Evolutionary conservation across 2,888 invertebrate genomes (phyloP).

Genomic region (Andrena hattorfiana): DNA sequence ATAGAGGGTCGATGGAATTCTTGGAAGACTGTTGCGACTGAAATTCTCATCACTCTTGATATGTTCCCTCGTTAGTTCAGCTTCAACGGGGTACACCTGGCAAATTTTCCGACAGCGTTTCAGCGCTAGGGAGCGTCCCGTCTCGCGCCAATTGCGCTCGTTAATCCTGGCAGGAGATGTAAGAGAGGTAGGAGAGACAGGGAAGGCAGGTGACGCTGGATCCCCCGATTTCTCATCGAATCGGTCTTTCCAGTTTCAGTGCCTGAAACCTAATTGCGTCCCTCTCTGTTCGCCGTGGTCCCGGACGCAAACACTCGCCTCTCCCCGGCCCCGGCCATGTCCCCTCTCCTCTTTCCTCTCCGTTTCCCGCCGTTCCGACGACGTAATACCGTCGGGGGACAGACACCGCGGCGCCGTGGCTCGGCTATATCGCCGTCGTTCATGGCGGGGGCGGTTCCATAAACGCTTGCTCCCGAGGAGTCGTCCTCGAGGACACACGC

Average conservation of each 20-base stretch:
- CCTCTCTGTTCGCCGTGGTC: background rate
- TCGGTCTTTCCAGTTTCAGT: slow-evolving; percentile 48
- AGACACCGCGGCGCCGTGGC: slow-evolving; percentile 76
- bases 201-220: slow-evolving; percentile 37
- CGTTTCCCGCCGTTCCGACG: slow-evolving; percentile 12
- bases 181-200: background rate
- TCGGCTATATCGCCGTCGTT: slow-evolving; percentile 5
- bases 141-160: slow-evolving; percentile 32
- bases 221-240: slow-evolving; percentile 51
- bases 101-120: slow-evolving; percentile 12
- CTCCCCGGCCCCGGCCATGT: background rate
- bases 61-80: background rate
- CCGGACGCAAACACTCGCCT: slow-evolving; percentile 46
- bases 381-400: slow-evolving; percentile 59
- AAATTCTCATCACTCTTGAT: no score
- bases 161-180: slow-evolving; percentile 29
- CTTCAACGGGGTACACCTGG: slow-evolving; percentile 1
- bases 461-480: slow-evolving; percentile 46
- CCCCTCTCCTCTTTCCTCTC: background rate
- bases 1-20: no score
- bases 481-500: slow-evolving; percentile 49
- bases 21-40: no score
- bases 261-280: slow-evolving; percentile 45
- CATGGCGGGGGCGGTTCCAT: slow-evolving; percentile 28
- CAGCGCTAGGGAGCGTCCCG: background rate